Evolutionary conservation across 2,888 invertebrate species (phyloP).

Genomic region (Protodeltote pygarga): DNA sequence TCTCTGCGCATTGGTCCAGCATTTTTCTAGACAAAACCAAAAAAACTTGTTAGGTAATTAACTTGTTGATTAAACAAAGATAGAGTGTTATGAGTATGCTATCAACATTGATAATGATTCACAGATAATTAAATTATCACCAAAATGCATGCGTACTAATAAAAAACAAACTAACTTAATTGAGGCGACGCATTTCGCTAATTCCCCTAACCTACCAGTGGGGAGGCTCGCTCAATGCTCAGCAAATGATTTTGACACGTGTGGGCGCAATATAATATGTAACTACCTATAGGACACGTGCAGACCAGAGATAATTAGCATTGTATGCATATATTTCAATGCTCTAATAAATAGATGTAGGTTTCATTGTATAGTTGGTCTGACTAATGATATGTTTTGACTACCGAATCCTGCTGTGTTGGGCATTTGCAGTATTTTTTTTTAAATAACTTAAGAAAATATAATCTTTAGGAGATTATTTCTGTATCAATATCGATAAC

Average conservation of each 20-base stretch:
- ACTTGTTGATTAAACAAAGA: slow-evolving; percentile 7
- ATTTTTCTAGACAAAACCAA: too few relatives aligned
- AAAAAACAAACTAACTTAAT: slow-evolving; percentile 26
- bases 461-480: too few relatives aligned
- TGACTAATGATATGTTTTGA: too few relatives aligned
- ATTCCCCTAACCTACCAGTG: slow-evolving; percentile 32
- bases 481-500: too few relatives aligned
- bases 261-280: slow-evolving; percentile 32
- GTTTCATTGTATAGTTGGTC: too few relatives aligned
- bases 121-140: slow-evolving; percentile 20
- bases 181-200: slow-evolving; percentile 33
- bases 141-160: slow-evolving; percentile 23
- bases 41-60: too few relatives aligned
- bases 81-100: slow-evolving; percentile 12
- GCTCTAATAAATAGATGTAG: slow-evolving; percentile 14
- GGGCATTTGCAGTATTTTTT: too few relatives aligned
- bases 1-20: too few relatives aligned
- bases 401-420: too few relatives aligned
- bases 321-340: slow-evolving; percentile 34
- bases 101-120: slow-evolving; percentile 27
- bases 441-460: too few relatives aligned
- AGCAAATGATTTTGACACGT: slow-evolving; percentile 41
- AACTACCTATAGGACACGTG: slow-evolving; percentile 37
- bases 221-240: slow-evolving; percentile 45
- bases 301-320: slow-evolving; percentile 35